Evolutionary conservation across 2,888 invertebrate genomes (phyloP), one percentile per base, ranked within the genome.

Genomic region (Drosophila recens): DNA sequence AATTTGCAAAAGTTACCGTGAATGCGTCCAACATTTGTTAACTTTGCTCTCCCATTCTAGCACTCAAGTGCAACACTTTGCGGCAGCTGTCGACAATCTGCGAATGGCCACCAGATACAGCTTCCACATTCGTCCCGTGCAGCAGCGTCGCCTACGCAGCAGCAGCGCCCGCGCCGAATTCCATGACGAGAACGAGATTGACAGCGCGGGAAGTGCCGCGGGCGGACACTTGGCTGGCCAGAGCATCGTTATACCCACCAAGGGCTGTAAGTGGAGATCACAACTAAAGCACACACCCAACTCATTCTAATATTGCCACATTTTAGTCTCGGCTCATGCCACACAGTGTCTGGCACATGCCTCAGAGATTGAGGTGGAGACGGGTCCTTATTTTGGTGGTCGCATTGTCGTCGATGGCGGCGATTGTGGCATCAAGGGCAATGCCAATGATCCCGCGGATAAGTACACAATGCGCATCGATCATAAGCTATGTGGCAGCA

Each of bases 31-130:
- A 13, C n/a, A 15, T 40, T 59, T n/a, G 36, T 62, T 63, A 17
- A 33, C 56, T 13, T 11, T 53, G 11, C 68, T 68, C 40, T 15
- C 34, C 9, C 6, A 46, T 34, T 51, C 17, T 62, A 90, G 85
- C 66, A 72, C 89, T 11, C 90, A 92, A 46, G 77, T 90, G 38
- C 93, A 92, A 48, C 92, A 92, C 57, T 96, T 94, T 90, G 93
- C 94, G 38, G 93, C 95, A 0, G 94, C 95, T 54, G 94, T 96
- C 67, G 94, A 94, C 30, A 96, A 96, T 56, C 93, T 97, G 58
- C 94, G 96, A 65, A 96, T 97, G 96, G 96, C 96, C 54, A 97
- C 97, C 52, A 96, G 95, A 43, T 97, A 97, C 90, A 96, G 96
- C 53, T 96, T 97, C 90, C 95, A 96, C 93, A 95, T 97, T 34